Conservation (phyloP, 2,888 invertebrate genomes). For the Oscheius sp. region DNA sequence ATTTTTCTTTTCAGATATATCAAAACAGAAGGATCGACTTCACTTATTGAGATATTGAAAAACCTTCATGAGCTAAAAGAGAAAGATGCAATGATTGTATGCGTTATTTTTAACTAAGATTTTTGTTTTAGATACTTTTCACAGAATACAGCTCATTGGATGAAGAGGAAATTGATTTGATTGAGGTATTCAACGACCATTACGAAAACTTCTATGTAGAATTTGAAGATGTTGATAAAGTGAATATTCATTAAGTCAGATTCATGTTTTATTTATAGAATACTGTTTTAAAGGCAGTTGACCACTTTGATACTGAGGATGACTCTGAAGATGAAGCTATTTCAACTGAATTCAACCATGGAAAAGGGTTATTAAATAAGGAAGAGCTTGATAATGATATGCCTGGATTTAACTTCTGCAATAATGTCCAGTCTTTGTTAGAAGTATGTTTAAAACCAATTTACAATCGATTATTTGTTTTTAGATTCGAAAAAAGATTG, state of each 20-base stretch:
- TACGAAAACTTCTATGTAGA: conserved; percentile 8
- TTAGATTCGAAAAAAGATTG: too few relatives aligned
- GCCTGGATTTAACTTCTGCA: too few relatives aligned
- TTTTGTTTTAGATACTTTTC: background rate
- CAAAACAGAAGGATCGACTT: background rate
- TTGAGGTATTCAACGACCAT: conserved; percentile 3
- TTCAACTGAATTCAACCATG: too few relatives aligned
- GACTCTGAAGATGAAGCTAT: background rate
- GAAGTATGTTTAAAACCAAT: too few relatives aligned
- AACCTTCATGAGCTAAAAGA: background rate
- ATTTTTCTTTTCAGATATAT: background rate
- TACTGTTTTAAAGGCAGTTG: background rate
- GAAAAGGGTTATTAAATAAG: too few relatives aligned
- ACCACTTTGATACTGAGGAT: conserved; percentile 1
- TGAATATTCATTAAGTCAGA: background rate
- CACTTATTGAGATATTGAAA: background rate
- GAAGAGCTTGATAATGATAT: too few relatives aligned
- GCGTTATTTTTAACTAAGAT: too few relatives aligned
- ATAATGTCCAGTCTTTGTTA: too few relatives aligned
- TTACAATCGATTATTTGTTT: too few relatives aligned
- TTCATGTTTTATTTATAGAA: background rate
- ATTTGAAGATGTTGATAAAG: background rate
- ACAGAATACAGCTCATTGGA: background rate
- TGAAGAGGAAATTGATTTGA: conserved; percentile 3
- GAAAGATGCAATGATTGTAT: background rate